A percentile compares a stretch with the other conserved stretches of the same genome.
Evolutionary conservation across 2,113 vertebrate species (phyloP).

Genomic region (Opisthocomus hoazin): DNA sequence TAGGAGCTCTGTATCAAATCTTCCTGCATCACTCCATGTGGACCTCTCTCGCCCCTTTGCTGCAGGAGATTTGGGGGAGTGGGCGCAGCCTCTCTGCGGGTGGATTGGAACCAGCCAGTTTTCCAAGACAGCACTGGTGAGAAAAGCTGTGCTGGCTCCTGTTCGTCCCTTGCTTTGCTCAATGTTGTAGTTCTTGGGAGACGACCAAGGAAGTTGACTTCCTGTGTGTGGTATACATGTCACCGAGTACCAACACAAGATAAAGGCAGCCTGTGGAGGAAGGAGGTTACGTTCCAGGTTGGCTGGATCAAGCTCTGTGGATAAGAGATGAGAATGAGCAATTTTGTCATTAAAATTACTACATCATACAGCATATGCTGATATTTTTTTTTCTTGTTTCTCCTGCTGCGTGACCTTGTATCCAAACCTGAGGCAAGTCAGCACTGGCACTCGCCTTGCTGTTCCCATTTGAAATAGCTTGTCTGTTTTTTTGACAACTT

Average conservation of each 20-base stretch:
- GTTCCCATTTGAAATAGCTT: neutral
- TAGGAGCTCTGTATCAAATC: neutral
- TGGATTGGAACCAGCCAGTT: neutral
- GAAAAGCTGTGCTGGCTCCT: neutral
- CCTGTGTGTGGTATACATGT: accelerated
- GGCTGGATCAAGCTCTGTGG: neutral
- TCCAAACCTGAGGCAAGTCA: neutral
- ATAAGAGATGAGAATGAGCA: neutral
- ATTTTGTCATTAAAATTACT: neutral
- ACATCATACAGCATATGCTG: neutral
- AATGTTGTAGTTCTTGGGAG: neutral
- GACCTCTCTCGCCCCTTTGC: neutral
- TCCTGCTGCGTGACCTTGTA: neutral
- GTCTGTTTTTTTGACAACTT: neutral
- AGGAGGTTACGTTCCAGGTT: neutral
- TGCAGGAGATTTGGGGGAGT: neutral
- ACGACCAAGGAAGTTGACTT: neutral
- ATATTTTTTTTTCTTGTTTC: neutral
- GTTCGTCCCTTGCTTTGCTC: neutral
- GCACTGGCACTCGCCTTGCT: neutral
- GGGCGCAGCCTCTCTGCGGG: neutral
- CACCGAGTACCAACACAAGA: neutral
- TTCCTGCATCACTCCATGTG: neutral
- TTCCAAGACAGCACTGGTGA: neutral
- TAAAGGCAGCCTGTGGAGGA: neutral